Evolutionary conservation across 2,888 invertebrate genomes (phyloP), one percentile per base, ranked within the genome.

Genomic region (Tetanocera ferruginea): DNA sequence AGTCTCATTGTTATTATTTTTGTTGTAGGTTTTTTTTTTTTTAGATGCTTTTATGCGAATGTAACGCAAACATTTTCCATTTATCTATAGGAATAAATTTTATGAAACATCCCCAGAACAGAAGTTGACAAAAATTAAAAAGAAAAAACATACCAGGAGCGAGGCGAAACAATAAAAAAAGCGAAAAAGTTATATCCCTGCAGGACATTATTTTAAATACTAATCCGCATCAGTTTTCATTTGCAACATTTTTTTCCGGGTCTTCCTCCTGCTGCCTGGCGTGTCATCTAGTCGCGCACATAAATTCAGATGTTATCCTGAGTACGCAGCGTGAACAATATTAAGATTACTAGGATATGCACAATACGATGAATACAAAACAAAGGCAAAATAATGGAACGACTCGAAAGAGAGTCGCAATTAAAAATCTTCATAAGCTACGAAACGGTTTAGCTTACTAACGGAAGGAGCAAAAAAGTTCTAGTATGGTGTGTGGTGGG

Each of bases 121-220:
- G 77, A 79, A 71, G 74, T 51, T 25, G 49, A 74, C 70, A 71
- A 31, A 52, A 72, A 75, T 80, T 51, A 37, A 64, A 70, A 67
- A 70, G 1, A 79, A 76, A 84, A 80, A 81, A 82, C 81, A 66
- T n/a, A 67, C 6, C 37, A 76, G 78, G 67, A 34, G 57, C 31
- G 62, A 81, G 79, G 77, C 79, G 78, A 62, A 79, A 79, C 75
- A 73, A 76, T n/a, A 75, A 80, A 79, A 79, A 83, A 70, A 76
- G 72, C 66, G 76, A 84, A 81, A 83, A 84, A 88, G 84, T 87
- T 86, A 88, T 88, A 86, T 87, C 88, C 86, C 86, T 87, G 88
- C 87, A 88, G 88, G 88, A 88, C 87, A 87, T 87, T 87, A 87
- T 88, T 88, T 87, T 85, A 88, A 86, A 88, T 86, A 87, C 88